Conservation (phyloP, 2,888 invertebrate species). For the Spisula solida region DNA sequence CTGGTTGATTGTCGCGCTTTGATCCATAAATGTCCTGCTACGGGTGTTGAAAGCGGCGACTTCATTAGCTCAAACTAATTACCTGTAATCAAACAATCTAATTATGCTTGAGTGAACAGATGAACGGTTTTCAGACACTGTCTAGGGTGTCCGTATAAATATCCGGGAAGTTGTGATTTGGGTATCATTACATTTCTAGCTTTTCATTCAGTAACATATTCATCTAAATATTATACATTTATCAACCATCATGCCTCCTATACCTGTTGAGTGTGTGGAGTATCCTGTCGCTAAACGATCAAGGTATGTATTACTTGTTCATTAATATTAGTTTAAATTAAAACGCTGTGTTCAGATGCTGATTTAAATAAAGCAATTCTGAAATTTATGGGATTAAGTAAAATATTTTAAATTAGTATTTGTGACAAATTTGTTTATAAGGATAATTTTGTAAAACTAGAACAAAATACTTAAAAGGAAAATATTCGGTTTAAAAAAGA, state of each 20-base stretch:
- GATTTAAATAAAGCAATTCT: not conserved
- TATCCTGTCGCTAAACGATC: not conserved
- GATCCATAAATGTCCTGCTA: not conserved
- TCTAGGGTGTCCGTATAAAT: constrained; percentile 3
- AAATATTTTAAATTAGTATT: not conserved
- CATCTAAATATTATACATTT: not conserved
- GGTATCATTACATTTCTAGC: not conserved
- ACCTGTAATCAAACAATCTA: constrained; percentile 29
- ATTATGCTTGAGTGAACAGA: constrained; percentile 3
- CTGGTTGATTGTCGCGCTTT: not conserved
- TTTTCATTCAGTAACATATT: not conserved
- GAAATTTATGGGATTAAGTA: not conserved
- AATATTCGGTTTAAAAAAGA: no score
- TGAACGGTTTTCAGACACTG: constrained; percentile 33
- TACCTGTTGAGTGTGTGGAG: constrained; percentile 32
- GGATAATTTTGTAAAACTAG: no score
- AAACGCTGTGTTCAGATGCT: not conserved
- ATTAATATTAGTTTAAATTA: not conserved
- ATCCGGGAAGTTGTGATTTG: not conserved
- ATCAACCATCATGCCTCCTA: constrained; percentile 19
- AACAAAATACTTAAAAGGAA: no score
- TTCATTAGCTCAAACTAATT: constrained; percentile 37
- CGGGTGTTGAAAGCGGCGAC: constrained; percentile 30
- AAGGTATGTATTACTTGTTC: constrained; percentile 1
- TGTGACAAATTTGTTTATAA: not conserved